Base-by-base conservation (phyloP, 2,797 vertebrate species). In the Graptemys geographica region DNA sequence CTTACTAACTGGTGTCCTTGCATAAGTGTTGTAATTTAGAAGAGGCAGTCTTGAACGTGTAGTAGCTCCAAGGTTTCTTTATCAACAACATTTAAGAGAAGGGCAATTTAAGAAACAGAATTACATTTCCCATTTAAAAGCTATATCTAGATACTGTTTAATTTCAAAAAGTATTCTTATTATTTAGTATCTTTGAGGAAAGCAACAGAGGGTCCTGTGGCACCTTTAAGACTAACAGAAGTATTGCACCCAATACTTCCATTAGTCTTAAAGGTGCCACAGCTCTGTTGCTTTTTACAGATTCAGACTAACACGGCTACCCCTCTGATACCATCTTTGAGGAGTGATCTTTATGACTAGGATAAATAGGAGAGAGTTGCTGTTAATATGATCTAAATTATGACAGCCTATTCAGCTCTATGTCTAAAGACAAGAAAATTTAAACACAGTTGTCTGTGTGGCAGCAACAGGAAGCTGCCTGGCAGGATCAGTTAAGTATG, bases 381-480 rank as follows among this genome's bases (percentile, higher is more conserved):
- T 89, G 7, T 37, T 79, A 88, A 80, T 19, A 56, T n/a, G 13
- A 81, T 86, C 56, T 86, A 33, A 11, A 87, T 72, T 85, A 84
- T 92, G 19, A 80, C 6, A 3, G 23, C 51, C 44, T 87, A 88
- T 83, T 7, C 28, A 25, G 33, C 33, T 33, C 90, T 52, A 59
- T 49, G 3, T 57, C 56, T 80, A 62, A 27, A 44, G 18, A 87
- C 69, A 92, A 91, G 5, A 10, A 57, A 65, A 57, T 47, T 3
- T 2, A 44, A 86, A 84, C 0, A 74, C 37, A 0, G 0, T 11
- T 81, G n/a, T 81, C 15, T 78, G 44, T 28, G 23, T 49, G 5
- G 19, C 69, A 52, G 18, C 44, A 94, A 53, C 2, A 6, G 56
- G 90, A 23, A 53, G 11, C 28, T 6, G 9, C 2, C 87, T n/a